Base-by-base conservation (phyloP, 35 echinoderm and acorn worm genomes). In the Ophiothrix spiculata region DNA sequence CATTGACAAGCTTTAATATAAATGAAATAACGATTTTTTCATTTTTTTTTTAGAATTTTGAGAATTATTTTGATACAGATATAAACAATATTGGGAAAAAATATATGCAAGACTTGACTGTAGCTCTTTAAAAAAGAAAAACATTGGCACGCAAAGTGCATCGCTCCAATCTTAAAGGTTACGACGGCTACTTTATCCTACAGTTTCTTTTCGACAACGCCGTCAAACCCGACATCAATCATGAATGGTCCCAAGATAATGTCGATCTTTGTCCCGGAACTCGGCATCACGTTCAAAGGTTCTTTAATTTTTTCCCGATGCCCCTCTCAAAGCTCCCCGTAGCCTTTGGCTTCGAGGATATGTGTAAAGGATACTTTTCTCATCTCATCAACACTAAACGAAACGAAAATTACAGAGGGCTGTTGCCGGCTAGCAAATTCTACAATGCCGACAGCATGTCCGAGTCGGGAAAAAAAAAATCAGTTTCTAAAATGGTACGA, bases 291-390 rank as follows among this genome's bases (percentile, higher is more conserved):
- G 8, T 69, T 69, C 25, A 89, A 92, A 6, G 94, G 92, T 73
- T 97, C 91, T 0, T 74, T 90, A 10, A 93, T 73, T 97, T 97
- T 36, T 39, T 97, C 39, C 87, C 95, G 49, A 92, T 93, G 88
- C 79, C 91, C 16, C 85, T 93, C 25, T 75, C 87, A 19, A 75
- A 77, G 13, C 54, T 91, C 49, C 77, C 95, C 32, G 79, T 56
- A 17, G 85, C 91, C 4, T 97, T 97, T 87, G 85, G 56, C 3
- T 46, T 63, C 23, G 87, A 98, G 28, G 23, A 90, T n/a, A n/a
- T n/a, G n/a, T n/a, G n/a, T n/a, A n/a, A n/a, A n/a, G n/a, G n/a
- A n/a, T n/a, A n/a, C n/a, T n/a, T n/a, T n/a, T n/a, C n/a, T n/a
- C n/a, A 60, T 84, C 95, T 33, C 85, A 90, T 90, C 56, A 93